Evolutionary conservation across 2,888 invertebrate species (phyloP).

Genomic region (Prionchulus punctatus): DNA sequence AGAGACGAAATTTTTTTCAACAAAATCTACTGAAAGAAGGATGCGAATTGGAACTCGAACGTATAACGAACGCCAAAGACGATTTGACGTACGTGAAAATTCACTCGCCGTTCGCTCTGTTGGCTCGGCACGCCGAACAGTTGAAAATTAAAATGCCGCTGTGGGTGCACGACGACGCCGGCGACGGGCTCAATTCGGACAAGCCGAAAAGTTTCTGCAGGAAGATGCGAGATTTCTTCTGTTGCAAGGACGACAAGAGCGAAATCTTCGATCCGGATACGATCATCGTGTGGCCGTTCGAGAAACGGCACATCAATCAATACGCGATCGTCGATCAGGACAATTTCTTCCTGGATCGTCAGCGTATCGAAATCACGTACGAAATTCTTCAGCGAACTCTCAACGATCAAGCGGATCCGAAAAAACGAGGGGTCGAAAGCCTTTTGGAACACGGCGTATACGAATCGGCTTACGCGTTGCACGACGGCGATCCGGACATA

Average conservation of each 20-base stretch:
- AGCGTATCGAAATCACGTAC: not conserved
- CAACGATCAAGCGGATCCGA: not conserved
- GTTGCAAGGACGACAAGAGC: too few species aligned
- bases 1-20: not conserved
- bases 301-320: not conserved
- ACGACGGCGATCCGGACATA: not conserved
- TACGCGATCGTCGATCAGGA: not conserved
- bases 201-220: too few species aligned
- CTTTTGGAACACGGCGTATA: not conserved
- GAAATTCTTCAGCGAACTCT: not conserved
- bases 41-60: not conserved
- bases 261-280: too few species aligned
- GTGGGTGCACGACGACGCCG: not conserved
- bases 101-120: not conserved
- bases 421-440: slow-evolving; percentile 3
- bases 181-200: not conserved
- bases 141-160: slow-evolving; percentile 1
- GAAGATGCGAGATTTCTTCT: too few species aligned
- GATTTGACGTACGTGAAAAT: not conserved
- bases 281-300: not conserved
- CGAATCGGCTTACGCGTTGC: slow-evolving; percentile 2
- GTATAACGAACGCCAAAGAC: not conserved
- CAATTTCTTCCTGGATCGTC: not conserved
- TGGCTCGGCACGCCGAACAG: not conserved
- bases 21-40: not conserved